A percentile compares a stretch with the other conserved stretches of the same genome.
Evolutionary conservation across 2,113 vertebrate genomes (phyloP).

Genomic region (Pseudonaja textilis): DNA sequence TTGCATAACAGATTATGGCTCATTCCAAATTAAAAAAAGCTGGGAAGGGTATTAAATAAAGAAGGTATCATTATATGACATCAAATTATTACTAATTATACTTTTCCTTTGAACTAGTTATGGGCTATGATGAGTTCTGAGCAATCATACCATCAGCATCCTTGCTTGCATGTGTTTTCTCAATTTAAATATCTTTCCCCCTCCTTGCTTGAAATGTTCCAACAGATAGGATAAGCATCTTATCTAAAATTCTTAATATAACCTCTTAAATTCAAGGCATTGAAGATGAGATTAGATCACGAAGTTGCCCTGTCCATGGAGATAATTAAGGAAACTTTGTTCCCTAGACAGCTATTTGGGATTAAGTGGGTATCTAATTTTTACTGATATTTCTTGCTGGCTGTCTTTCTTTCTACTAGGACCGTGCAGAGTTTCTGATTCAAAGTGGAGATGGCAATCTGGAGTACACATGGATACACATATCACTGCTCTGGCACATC

Average conservation of each 20-base stretch:
- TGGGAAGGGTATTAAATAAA: neutral
- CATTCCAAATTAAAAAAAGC: neutral
- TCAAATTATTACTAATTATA: neutral
- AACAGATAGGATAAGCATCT: neutral
- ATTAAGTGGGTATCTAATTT: neutral
- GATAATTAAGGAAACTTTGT: neutral
- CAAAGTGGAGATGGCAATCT: neutral
- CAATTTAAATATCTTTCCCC: neutral
- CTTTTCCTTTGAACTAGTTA: neutral
- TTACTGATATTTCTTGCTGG: neutral
- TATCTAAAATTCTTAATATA: neutral
- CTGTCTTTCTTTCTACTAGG: neutral
- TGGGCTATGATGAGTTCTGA: neutral
- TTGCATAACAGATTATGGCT: neutral
- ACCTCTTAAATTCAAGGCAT: neutral
- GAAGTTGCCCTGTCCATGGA: no score
- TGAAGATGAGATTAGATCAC: neutral
- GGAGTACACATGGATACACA: neutral
- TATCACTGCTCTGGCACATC: neutral
- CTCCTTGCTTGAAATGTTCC: neutral
- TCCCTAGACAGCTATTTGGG: neutral
- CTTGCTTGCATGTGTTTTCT: neutral
- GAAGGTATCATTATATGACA: neutral
- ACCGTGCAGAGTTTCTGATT: neutral
- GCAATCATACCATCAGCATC: neutral